These are phyloP conservation scores for Pycnomerus fuliginosus DNA, from an alignment of 2,888 invertebrate species.

Conservation along the genomic window DNA sequence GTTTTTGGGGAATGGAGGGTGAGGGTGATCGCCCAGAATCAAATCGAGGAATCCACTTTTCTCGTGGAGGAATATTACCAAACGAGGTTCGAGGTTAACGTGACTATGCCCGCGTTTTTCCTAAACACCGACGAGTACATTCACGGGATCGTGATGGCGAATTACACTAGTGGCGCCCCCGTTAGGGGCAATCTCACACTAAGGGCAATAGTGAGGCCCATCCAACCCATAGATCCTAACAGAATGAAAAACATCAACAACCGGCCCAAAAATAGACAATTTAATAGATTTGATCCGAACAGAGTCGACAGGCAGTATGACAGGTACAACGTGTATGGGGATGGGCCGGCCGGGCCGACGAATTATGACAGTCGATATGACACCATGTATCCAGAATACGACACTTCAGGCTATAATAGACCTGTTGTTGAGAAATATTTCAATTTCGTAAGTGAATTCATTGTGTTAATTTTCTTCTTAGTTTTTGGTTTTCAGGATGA, in stretches of 20 bases:
- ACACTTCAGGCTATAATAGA: constrained; percentile 31
- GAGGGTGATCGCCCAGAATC: constrained; percentile 83
- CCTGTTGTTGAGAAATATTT: constrained; percentile 66
- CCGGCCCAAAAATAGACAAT: not conserved
- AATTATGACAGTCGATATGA: constrained; percentile 17
- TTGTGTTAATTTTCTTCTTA: too few relatives aligned
- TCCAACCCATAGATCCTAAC: constrained; percentile 53
- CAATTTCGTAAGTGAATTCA: constrained; percentile 63
- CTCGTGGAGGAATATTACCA: constrained; percentile 94
- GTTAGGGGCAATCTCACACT: constrained; percentile 87
- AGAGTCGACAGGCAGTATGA: constrained; percentile 2
- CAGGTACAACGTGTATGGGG: constrained; percentile 9
- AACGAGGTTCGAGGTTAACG: constrained; percentile 92
- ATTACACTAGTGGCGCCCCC: constrained; percentile 92
- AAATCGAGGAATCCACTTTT: constrained; percentile 82
- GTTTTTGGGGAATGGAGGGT: constrained; percentile 91
- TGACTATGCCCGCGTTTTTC: constrained; percentile 94
- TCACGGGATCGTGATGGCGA: constrained; percentile 86
- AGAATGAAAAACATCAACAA: constrained; percentile 31
- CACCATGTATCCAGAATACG: constrained; percentile 14
- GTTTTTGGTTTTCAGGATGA: too few relatives aligned
- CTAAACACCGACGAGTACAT: constrained; percentile 83
- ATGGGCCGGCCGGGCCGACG: not conserved
- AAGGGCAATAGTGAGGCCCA: constrained; percentile 73
- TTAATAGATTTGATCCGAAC: not conserved